Conservation (phyloP, 2,113 vertebrate genomes). For the Mus pahari region DNA sequence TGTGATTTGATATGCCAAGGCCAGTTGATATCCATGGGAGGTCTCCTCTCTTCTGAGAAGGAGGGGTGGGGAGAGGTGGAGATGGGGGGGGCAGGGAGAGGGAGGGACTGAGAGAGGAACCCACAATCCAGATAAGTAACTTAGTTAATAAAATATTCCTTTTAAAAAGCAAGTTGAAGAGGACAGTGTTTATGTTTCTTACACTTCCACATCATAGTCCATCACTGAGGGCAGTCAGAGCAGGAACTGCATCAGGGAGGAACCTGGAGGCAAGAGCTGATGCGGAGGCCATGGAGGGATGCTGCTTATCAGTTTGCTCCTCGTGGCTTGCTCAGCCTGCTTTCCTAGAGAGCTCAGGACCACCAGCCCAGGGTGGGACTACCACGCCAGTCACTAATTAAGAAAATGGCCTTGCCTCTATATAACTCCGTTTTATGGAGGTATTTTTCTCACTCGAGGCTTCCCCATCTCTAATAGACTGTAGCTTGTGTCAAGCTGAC, state of each 20-base stretch:
- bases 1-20: too few relatives aligned
- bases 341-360: neutral
- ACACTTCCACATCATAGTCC: neutral
- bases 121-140: too few relatives aligned
- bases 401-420: neutral
- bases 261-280: neutral
- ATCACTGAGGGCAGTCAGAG: neutral
- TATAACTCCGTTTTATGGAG: neutral
- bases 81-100: too few relatives aligned
- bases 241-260: neutral
- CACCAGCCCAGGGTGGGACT: neutral
- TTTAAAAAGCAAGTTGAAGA: neutral
- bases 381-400: neutral
- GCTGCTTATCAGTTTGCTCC: neutral
- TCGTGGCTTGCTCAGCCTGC: neutral
- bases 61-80: too few relatives aligned
- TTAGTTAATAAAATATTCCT: too few relatives aligned
- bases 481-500: neutral
- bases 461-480: neutral
- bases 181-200: neutral
- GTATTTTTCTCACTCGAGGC: neutral
- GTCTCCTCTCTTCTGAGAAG: too few relatives aligned
- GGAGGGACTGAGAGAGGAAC: too few relatives aligned
- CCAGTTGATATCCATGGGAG: too few relatives aligned
- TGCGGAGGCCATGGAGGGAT: neutral